Percentiles rank a stretch among this genome's conserved stretches.
phyloP scores from a whole-genome alignment of 2,888 invertebrate genomes.

The Allolobophora icterica region DNA sequence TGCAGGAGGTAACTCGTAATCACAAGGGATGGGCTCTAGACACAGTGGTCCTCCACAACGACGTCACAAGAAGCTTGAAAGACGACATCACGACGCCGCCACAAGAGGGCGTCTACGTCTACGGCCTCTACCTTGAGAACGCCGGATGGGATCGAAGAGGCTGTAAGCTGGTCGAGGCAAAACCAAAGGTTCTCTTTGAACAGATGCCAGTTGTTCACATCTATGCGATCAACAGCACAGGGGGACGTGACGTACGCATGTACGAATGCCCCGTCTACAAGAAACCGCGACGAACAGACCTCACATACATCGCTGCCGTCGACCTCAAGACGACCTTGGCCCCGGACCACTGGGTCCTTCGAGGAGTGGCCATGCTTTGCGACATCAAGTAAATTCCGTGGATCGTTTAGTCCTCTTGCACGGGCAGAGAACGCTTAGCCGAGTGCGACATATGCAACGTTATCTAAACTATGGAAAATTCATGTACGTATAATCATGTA shows the following conservation, averaged over 20 bases:
- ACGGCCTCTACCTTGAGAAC: slow-evolving; percentile 63
- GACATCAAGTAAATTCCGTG: slow-evolving; percentile 83
- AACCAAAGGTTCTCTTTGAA: slow-evolving; percentile 65
- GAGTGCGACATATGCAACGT: not conserved
- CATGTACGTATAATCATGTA: too few species aligned
- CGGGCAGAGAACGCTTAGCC: not conserved
- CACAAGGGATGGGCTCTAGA: slow-evolving; percentile 90
- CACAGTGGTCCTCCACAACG: slow-evolving; percentile 81
- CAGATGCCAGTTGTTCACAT: slow-evolving; percentile 63
- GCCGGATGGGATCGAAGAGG: slow-evolving; percentile 63
- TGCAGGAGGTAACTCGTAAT: slow-evolving; percentile 85
- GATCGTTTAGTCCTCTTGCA: not conserved
- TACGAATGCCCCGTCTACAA: slow-evolving; percentile 65
- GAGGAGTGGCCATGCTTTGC: slow-evolving; percentile 85
- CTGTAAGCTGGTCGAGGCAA: slow-evolving; percentile 58
- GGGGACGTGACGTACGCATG: slow-evolving; percentile 42
- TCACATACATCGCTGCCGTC: slow-evolving; percentile 62
- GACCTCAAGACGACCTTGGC: slow-evolving; percentile 63
- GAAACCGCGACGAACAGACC: slow-evolving; percentile 63
- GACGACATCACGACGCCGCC: slow-evolving; percentile 80
- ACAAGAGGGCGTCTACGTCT: slow-evolving; percentile 64
- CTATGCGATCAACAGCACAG: slow-evolving; percentile 58
- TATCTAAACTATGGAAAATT: too few species aligned
- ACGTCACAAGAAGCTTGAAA: slow-evolving; percentile 75
- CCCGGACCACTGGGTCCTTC: slow-evolving; percentile 84